phyloP scores from a whole-genome alignment of 1,140 invertebrate species.

The Cecropterus lyciades region DNA sequence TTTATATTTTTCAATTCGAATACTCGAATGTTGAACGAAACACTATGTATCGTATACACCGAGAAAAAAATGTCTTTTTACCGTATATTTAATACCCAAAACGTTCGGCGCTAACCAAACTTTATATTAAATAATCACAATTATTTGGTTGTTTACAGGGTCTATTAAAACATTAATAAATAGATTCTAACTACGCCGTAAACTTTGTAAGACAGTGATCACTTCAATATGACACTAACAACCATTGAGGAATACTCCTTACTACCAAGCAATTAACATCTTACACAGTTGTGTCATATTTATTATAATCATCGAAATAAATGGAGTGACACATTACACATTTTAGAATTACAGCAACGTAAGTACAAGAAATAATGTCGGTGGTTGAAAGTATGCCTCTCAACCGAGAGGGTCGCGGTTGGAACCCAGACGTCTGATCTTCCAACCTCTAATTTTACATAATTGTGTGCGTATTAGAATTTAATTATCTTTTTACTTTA shows the following conservation, averaged over 20 bases:
- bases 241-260: background rate
- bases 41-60: conserved; percentile 38
- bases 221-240: conserved; percentile 18
- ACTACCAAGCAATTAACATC: conserved; percentile 5
- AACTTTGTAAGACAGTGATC: conserved; percentile 11
- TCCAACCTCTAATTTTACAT: too few relatives aligned
- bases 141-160: conserved; percentile 47
- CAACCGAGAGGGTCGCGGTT: too few relatives aligned
- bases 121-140: conserved; percentile 44
- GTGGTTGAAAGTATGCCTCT: too few relatives aligned
- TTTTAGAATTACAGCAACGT: too few relatives aligned
- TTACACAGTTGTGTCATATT: background rate
- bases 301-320: conserved; percentile 13
- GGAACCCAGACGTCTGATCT: too few relatives aligned
- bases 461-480: too few relatives aligned
- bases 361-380: too few relatives aligned
- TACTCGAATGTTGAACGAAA: conserved; percentile 17
- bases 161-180: conserved; percentile 30
- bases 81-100: conserved; percentile 31
- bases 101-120: conserved; percentile 25
- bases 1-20: conserved; percentile 37
- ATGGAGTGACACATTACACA: background rate
- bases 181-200: conserved; percentile 8
- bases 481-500: too few relatives aligned
- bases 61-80: conserved; percentile 58